These are phyloP conservation scores for Ovibos moschatus DNA, from an alignment of 2,113 vertebrate genomes.

Conservation along the genomic window DNA sequence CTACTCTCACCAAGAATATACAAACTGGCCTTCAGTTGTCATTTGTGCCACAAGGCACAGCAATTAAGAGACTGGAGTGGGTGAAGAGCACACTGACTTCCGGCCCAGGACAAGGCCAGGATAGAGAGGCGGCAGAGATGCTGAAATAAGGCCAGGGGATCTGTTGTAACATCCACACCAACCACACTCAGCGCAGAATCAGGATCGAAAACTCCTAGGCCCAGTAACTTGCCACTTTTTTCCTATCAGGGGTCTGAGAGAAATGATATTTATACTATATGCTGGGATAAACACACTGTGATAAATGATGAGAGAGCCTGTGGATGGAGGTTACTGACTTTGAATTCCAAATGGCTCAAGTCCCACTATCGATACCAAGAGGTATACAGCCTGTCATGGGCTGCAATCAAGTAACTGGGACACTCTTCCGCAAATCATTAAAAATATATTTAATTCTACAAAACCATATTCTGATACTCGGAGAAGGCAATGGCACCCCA, in stretches of 20 bases:
- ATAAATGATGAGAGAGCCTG: background rate
- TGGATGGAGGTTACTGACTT: background rate
- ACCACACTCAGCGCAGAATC: background rate
- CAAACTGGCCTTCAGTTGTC: background rate
- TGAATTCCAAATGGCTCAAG: background rate
- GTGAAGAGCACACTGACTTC: background rate
- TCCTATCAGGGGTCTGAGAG: background rate
- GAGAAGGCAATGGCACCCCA: too few species aligned
- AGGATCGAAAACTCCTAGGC: too few species aligned
- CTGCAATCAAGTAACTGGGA: background rate
- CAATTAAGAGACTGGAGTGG: background rate
- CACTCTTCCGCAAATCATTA: background rate
- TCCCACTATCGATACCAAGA: background rate
- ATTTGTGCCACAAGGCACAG: background rate
- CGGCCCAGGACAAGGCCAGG: background rate
- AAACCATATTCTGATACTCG: background rate
- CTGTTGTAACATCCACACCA: background rate
- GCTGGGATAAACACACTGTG: background rate
- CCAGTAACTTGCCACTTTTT: background rate
- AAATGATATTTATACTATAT: too few species aligned
- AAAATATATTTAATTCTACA: background rate
- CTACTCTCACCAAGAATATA: background rate
- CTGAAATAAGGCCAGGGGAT: background rate
- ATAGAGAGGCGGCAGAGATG: rapidly evolving
- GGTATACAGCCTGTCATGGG: rapidly evolving